Evolutionary conservation across 2,888 invertebrate genomes (phyloP), one percentile per base, ranked within the genome.

Genomic region (Norana najaformis): DNA sequence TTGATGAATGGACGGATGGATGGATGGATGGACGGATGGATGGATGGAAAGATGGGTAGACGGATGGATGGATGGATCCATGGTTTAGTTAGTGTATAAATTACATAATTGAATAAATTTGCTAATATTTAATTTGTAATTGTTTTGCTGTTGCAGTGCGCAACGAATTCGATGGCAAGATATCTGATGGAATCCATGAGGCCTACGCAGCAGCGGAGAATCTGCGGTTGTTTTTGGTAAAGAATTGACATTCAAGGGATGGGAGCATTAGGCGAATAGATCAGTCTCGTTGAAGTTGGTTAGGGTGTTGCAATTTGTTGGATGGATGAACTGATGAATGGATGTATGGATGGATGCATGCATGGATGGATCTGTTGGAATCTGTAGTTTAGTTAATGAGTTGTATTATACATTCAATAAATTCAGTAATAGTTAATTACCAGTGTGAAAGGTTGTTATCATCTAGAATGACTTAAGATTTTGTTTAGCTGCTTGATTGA

Each of bases 131-230:
- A 13, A n/a, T 69, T n/a, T n/a, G n/a, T n/a, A n/a, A 69, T 69
- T 69, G 69, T 69, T 69, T 69, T 85, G 4, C 5, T 0, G 30
- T 36, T 5, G 5, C 85, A 85, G 85, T 85, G 85, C 35, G 85
- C 35, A 36, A 85, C 34, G 85, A 85, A 37, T 85, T 85, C 36
- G 85, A 85, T 85, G 85, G 85, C 23, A 85, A 85, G 85, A 85
- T 85, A 85, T 85, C 85, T 37, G 85, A 37, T 85, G 85, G 85
- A 36, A 85, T 85, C 23, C 85, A 85, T 30, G 85, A 85, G 18
- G 85, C 85, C 20, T 85, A 85, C 34, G 14, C 36, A n/a, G 85
- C 85, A 0, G 85, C 85, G 34, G 85, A 85, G 85, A 85, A 85
- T 35, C 85, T 36, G 8, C 35, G 85, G 3, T 35, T 85, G 85